Percentiles rank a stretch among this genome's conserved stretches.
Conservation (phyloP, 2,888 invertebrate genomes). For the Tiliacea aurago region DNA sequence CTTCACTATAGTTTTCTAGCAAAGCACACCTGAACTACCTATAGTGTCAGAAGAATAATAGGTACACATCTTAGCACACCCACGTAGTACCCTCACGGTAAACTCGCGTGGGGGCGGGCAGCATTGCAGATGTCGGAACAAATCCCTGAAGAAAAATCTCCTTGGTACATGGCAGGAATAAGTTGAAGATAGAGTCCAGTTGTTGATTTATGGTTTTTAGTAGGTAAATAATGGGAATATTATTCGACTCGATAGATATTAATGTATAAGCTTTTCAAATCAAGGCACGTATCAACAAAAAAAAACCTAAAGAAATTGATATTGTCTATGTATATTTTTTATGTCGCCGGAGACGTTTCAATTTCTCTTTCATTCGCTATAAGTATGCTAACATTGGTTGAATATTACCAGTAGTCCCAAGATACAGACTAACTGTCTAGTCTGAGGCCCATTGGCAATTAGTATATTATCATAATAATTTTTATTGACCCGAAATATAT, state of each 20-base stretch:
- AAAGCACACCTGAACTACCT: slow-evolving; percentile 18
- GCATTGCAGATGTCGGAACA: slow-evolving; percentile 42
- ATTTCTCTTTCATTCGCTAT: background rate
- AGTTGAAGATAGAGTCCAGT: slow-evolving; percentile 17
- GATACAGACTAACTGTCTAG: too few relatives aligned
- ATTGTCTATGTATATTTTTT: background rate
- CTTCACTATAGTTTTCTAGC: background rate
- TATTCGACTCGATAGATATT: background rate
- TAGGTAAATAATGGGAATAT: background rate
- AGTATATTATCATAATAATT: too few relatives aligned
- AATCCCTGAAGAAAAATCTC: slow-evolving; percentile 56
- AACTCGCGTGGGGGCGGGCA: slow-evolving; percentile 33
- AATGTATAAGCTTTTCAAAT: background rate
- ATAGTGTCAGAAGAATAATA: slow-evolving; percentile 43
- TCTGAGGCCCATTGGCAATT: too few relatives aligned
- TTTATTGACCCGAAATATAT: too few relatives aligned
- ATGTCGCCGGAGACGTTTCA: too few relatives aligned
- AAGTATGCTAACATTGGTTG: background rate
- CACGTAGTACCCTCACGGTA: slow-evolving; percentile 48
- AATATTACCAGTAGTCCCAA: too few relatives aligned
- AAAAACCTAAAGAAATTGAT: background rate
- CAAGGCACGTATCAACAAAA: background rate
- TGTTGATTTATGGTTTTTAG: slow-evolving; percentile 31
- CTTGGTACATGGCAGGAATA: slow-evolving; percentile 37
- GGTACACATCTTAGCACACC: slow-evolving; percentile 35